These are phyloP conservation scores for Gymnorhina tibicen DNA, from an alignment of 2,113 vertebrate species.

Conservation along the genomic window DNA sequence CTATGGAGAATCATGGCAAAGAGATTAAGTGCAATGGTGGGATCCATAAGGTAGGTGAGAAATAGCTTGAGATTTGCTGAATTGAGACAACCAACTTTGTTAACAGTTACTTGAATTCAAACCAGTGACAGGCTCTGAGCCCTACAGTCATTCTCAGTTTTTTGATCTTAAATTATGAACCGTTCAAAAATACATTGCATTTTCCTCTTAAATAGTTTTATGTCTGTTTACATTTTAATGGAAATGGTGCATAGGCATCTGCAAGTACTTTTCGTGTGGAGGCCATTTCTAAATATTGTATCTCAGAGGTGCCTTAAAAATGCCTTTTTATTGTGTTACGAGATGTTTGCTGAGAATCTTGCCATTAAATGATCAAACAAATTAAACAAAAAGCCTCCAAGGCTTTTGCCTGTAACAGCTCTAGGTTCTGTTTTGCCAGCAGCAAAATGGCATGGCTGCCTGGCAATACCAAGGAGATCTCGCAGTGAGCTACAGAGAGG, in stretches of 20 bases:
- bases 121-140: background rate
- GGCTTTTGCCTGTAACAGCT: background rate
- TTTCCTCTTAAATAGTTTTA: constrained; percentile 17
- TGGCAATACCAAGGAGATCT: background rate
- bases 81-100: background rate
- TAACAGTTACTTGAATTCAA: background rate
- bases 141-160: background rate
- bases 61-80: background rate
- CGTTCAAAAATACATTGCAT: background rate
- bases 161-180: background rate
- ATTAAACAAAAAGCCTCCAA: background rate
- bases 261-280: background rate
- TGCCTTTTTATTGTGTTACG: background rate
- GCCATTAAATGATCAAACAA: background rate
- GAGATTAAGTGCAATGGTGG: background rate
- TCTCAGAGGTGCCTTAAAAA: background rate
- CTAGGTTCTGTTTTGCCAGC: background rate
- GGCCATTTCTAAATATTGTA: background rate
- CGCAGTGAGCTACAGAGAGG: background rate
- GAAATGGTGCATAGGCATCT: background rate
- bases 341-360: background rate
- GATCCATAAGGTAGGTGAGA: background rate
- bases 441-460: background rate
- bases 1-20: background rate
- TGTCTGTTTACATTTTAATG: constrained; percentile 14